Evolutionary conservation across 2,888 invertebrate species (phyloP), one percentile per base, ranked within the genome.

Genomic region (Cepaea hortensis): DNA sequence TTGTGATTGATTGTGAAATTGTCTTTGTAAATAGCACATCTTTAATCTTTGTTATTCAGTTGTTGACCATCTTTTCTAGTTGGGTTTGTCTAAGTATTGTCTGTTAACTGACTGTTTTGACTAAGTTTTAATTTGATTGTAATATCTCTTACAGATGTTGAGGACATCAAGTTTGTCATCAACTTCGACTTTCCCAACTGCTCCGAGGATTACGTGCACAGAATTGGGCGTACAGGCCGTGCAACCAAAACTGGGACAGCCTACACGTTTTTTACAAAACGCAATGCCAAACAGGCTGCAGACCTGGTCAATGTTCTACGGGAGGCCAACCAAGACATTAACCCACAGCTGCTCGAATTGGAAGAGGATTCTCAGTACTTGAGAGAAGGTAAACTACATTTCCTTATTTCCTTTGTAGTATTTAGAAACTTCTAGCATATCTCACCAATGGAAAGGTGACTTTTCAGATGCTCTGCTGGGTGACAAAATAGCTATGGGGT

Each of bases 151-250:
- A 1, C 96, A 99, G 99, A 99, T 96, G 96, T 99, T 61, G 98
- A 98, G 94, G 99, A 99, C 94, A 97, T 99, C 85, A 98, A 98
- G 95, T 98, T 97, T 95, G 99, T 99, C 62, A 98, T 99, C 91
- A 99, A 99, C 95, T 98, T 96, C 94, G 99, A 99, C 95, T 99
- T 98, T 95, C 99, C 99, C 0, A 98, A 98, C 94, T 98, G 98
- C 86, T 98, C 98, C 23, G 99, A 99, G 95, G 99, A 99, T 95
- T 99, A 99, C 94, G 98, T 99, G 88, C 99, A 99, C 95, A 96
- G 99, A 91, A 99, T 99, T 95, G 98, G 99, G 62, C 96, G 98
- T 90, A 98, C 98, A 35, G 98, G 98, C 9, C 96, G 99, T 90
- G 97, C 98, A 92, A 97, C 98, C 93, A 97, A 98, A 93, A 96